These are phyloP conservation scores for Poeciliopsis presidionis DNA, from an alignment of 2,797 vertebrate genomes.

Conservation along the genomic window DNA sequence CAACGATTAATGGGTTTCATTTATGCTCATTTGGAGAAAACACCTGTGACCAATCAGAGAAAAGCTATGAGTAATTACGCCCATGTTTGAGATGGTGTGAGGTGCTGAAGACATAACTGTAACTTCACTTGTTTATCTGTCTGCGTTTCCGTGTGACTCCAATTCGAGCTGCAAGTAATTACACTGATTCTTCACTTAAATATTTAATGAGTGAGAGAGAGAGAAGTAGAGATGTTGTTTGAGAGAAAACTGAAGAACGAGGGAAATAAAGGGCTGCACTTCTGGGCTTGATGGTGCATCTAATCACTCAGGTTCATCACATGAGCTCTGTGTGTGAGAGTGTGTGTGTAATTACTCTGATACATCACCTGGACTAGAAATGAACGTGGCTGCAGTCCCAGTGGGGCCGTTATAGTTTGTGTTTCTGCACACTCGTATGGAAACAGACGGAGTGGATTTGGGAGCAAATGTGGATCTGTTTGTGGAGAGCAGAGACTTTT, in stretches of 20 bases:
- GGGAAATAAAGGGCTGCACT: background rate
- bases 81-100: slow-evolving; percentile 15
- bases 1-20: slow-evolving; percentile 67
- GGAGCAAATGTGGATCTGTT: background rate
- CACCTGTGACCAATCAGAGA: slow-evolving; percentile 69
- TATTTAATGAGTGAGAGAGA: background rate
- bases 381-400: slow-evolving; percentile 20
- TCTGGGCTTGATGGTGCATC: slow-evolving; percentile 10
- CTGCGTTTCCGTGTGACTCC: slow-evolving; percentile 8
- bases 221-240: background rate
- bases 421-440: background rate
- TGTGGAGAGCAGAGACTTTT: background rate
- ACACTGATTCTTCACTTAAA: slow-evolving; percentile 30
- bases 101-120: slow-evolving; percentile 7
- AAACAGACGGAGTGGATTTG: background rate
- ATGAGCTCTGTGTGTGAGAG: slow-evolving; percentile 12
- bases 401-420: slow-evolving; percentile 5
- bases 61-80: slow-evolving; percentile 51
- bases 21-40: slow-evolving; percentile 63
- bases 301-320: slow-evolving; percentile 34
- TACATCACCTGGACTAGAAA: slow-evolving; percentile 49
- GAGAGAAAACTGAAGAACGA: background rate
- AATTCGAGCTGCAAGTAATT: slow-evolving; percentile 31
- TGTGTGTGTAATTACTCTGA: slow-evolving; percentile 41
- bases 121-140: slow-evolving; percentile 19